Base-by-base conservation (phyloP, 2,888 invertebrate genomes). In the Tipula helvola region DNA sequence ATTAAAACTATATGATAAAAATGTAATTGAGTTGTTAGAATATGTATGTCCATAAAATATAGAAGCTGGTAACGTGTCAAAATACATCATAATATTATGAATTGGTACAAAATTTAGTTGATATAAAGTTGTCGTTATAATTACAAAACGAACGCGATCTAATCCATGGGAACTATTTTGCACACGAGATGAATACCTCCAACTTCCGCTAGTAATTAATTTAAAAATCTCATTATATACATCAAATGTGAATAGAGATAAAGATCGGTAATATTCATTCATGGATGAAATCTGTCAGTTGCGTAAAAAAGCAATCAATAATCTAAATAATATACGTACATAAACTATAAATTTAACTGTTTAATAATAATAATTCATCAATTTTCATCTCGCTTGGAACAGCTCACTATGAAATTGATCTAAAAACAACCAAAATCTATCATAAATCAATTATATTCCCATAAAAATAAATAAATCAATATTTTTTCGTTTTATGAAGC, bases 241-340 rank as follows among this genome's bases (percentile, higher is more conserved):
- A 71, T 71, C 8, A 28, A 71, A 71, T 71, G 10, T 71, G 28
- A 28, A 28, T 28, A 71, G 71, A 71, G 28, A 2, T 1, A 28
- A 71, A 71, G 28, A 71, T 71, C 71, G 28, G 71, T 71, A 71
- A 71, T 71, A 71, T 71, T 71, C 71, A 71, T 71, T 71, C 71
- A 71, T 71, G 28, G 71, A 71, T 71, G 71, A 71, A 71, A 71
- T 71, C 71, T 71, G 71, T 71, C 71, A 28, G 71, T 71, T 71
- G 71, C 71, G 71, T 71, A 71, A 71, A 71, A 71, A 71, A 71
- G 71, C 71, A 71, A 71, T 71, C 71, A 71, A 71, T 71, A 71
- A 71, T 71, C 71, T 5, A 28, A 71, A 10, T 71, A 52, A 71
- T 52, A 52, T 52, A 28, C 16, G 16, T 52, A 52, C 16, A 52